Evolutionary conservation across 2,113 vertebrate species (phyloP), one percentile per base, ranked within the genome.

Genomic region (Microcebus tavaratra): DNA sequence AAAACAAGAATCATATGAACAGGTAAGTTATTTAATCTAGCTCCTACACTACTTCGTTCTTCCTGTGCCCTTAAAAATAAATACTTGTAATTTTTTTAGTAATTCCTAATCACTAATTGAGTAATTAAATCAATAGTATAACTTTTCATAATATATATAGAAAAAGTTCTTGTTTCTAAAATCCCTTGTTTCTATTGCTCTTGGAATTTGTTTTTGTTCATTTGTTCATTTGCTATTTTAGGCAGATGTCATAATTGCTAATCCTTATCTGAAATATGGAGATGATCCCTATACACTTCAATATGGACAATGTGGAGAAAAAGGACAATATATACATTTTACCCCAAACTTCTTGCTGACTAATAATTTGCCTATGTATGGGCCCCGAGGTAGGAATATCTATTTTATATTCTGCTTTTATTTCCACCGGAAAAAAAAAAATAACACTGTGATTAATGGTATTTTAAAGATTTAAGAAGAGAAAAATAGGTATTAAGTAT

Each of bases 221-320:
- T 82, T 72, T 48, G 29, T 79, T 73, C 4, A 86, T 75, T 65
- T 81, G 67, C 27, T 73, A 29, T 88, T 97, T 89, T 88, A 99
- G 99, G 99, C 98, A 78, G 98, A 98, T 91, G 97, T 99, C 81
- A 98, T 98, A 95, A 98, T 99, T 93, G 97, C 98, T 63, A 39
- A 97, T 17, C 93, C 97, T 75, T 76, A 97, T 5, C 4, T 96
- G 65, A 97, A 96, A 85, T 82, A 97, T 1, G 96, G 95, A 94
- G 97, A 98, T 94, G 97, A 98, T 27, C 99, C 98, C 1, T 98
- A 98, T 31, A 99, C 98, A 23, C 96, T 98, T 39, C 98, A 98
- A 18, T 98, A 98, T 50, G 98, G 95, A 88, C 96, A 97, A 50
- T 99, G 99, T 97, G 98, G 97, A 68, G 90, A 97, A 23, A 96